Evolutionary conservation across 2,888 invertebrate genomes (phyloP).

Genomic region (Diloba caeruleocephala): DNA sequence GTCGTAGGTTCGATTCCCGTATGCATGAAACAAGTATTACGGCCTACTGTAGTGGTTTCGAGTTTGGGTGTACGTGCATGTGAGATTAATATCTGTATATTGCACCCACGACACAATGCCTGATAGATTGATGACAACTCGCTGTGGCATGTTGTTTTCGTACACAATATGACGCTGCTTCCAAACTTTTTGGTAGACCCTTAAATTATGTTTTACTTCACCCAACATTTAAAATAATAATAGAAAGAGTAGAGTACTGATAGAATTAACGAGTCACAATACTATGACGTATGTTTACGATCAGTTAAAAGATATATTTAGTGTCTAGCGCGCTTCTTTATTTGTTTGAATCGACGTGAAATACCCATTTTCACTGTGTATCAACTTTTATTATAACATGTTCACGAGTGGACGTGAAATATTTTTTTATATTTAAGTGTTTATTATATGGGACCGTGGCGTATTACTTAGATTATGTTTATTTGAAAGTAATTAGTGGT

Average conservation of each 20-base stretch:
- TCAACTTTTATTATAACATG: conserved; percentile 23
- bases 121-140: too few species aligned
- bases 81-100: too few species aligned
- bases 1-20: too few species aligned
- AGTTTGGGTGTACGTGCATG: too few species aligned
- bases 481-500: conserved; percentile 3
- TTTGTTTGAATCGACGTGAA: conserved; percentile 33
- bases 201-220: too few species aligned
- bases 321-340: conserved; percentile 24
- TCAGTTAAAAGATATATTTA: conserved; percentile 22
- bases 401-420: conserved; percentile 3
- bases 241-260: conserved; percentile 17
- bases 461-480: neutral
- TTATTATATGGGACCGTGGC: neutral
- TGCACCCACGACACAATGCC: too few species aligned
- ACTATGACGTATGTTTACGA: conserved; percentile 29
- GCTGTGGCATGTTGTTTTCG: too few species aligned
- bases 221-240: too few species aligned
- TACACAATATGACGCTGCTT: too few species aligned
- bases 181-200: too few species aligned
- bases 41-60: too few species aligned
- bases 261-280: conserved; percentile 19
- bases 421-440: conserved; percentile 8
- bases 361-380: conserved; percentile 28
- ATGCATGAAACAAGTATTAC: too few species aligned